These are phyloP conservation scores for Saguinus midas DNA, from an alignment of 2,113 vertebrate species.

Conservation along the genomic window DNA sequence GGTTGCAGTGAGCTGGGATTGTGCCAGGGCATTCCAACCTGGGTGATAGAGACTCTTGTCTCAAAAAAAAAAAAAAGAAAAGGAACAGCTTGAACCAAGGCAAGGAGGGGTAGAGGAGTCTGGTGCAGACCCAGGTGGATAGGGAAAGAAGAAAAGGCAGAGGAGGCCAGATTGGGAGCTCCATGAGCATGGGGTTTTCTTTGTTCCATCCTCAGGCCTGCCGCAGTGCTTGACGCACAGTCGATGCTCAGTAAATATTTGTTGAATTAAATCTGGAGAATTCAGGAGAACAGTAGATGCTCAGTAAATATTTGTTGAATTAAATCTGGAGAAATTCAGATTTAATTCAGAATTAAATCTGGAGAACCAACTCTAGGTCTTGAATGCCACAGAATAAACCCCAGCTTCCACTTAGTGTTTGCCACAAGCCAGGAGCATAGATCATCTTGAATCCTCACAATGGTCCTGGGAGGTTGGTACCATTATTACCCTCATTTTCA, in stretches of 20 bases:
- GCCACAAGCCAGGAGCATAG: neutral
- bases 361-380: neutral
- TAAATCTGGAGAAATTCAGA: neutral
- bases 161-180: neutral
- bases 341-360: too few relatives aligned
- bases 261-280: slow-evolving; percentile 23
- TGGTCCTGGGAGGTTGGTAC: neutral
- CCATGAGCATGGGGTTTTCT: neutral
- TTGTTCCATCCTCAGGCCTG: neutral
- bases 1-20: too few relatives aligned
- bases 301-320: neutral
- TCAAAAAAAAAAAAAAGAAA: neutral
- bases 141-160: neutral
- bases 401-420: neutral
- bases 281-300: neutral
- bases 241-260: neutral
- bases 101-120: neutral
- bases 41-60: neutral
- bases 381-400: neutral
- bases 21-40: too few relatives aligned
- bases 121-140: neutral
- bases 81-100: neutral
- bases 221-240: neutral
- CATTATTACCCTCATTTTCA: neutral
- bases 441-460: neutral